phyloP scores from a whole-genome alignment of 2,113 vertebrate species.

The Bujurquina vittata region DNA sequence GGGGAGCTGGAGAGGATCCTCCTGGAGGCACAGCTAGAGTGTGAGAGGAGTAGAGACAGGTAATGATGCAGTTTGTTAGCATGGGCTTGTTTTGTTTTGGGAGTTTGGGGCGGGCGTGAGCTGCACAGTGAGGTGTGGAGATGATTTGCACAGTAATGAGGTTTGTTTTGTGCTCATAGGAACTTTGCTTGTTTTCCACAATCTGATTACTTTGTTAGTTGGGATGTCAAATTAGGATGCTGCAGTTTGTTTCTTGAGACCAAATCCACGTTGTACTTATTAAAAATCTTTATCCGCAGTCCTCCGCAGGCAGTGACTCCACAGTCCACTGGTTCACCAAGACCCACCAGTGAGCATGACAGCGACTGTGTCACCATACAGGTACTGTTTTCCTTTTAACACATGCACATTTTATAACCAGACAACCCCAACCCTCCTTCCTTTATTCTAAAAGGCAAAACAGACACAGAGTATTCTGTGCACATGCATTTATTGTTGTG shows the following conservation, averaged over 20 bases:
- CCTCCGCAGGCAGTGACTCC: conserved; percentile 69
- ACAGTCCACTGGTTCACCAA: conserved; percentile 59
- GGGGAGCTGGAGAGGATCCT: conserved; percentile 82
- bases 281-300: conserved; percentile 53
- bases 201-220: conserved; percentile 19
- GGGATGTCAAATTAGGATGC: not conserved
- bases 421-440: not conserved
- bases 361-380: conserved; percentile 78
- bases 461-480: too few relatives aligned
- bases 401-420: not conserved
- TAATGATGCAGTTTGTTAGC: conserved; percentile 29
- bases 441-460: too few relatives aligned
- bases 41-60: conserved; percentile 78
- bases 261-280: not conserved
- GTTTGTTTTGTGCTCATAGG: conserved; percentile 17
- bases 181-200: conserved; percentile 28
- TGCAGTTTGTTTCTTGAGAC: not conserved
- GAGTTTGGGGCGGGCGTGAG: conserved; percentile 3
- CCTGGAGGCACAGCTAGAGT: conserved; percentile 80
- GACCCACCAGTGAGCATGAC: conserved; percentile 71
- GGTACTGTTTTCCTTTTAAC: conserved; percentile 50
- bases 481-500: too few relatives aligned
- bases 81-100: conserved; percentile 1
- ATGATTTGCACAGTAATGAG: conserved; percentile 44
- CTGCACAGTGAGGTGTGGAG: conserved; percentile 22